A percentile compares a stretch with the other conserved stretches of the same genome.
phyloP scores from a whole-genome alignment of 2,113 vertebrate genomes.

The Telmatochromis sp. region DNA sequence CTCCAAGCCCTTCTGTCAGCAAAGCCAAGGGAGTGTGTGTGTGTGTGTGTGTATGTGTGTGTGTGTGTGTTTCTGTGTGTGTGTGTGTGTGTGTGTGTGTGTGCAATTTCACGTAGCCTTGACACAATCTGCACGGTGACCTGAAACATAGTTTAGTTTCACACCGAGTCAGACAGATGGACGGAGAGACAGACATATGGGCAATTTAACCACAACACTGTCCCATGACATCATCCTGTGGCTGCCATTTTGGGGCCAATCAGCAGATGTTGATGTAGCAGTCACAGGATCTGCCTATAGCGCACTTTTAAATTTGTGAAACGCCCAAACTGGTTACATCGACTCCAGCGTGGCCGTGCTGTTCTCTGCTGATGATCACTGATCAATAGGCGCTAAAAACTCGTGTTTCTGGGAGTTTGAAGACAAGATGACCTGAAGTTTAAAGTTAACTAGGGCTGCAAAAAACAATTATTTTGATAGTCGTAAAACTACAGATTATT shows the following conservation, averaged over 20 bases:
- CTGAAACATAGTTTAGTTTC: slow-evolving; percentile 61
- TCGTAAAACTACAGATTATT: too few species aligned
- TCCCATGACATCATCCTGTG: neutral
- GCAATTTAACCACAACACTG: slow-evolving; percentile 18
- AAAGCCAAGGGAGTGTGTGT: neutral
- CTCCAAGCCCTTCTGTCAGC: slow-evolving; percentile 54
- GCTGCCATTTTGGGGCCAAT: neutral
- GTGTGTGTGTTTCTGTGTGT: too few species aligned
- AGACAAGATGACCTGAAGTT: neutral
- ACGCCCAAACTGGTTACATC: neutral
- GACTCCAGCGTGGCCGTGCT: neutral
- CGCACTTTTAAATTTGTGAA: neutral
- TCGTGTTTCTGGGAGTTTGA: too few species aligned
- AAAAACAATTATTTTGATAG: too few species aligned
- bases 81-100: neutral
- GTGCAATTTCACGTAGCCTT: slow-evolving; percentile 9
- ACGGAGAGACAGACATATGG: slow-evolving; percentile 44
- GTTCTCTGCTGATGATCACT: neutral
- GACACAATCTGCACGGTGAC: slow-evolving; percentile 47
- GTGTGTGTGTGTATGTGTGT: neutral
- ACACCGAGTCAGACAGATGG: slow-evolving; percentile 55
- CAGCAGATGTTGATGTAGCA: neutral
- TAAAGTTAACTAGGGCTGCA: neutral
- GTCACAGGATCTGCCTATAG: neutral
- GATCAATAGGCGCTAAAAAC: neutral